Evolutionary conservation across 2,888 invertebrate genomes (phyloP), one percentile per base, ranked within the genome.

Genomic region (Ferdinandea cuprea): DNA sequence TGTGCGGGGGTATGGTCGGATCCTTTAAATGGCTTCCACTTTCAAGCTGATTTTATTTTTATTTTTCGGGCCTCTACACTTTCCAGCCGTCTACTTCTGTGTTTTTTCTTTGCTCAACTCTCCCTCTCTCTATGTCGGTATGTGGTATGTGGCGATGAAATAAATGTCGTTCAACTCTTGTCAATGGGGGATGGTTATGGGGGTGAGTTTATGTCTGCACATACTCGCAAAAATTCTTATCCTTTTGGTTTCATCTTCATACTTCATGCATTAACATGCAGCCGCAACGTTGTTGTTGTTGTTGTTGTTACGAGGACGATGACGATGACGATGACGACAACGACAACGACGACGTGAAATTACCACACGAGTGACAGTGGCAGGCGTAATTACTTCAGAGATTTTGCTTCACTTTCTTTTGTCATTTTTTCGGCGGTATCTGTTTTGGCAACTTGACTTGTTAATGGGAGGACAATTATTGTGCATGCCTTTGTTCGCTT

Each of bases 361-460:
- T 83, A 83, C 83, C 72, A 72, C 83, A 77, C 83, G 61, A 78
- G 72, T 68, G 72, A 73, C 78, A 44, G 44, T 66, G 61, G 56
- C 78, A 68, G 59, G 66, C 66, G 52, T 78, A 83, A 78, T 78
- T 78, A 83, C 83, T 78, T 66, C 71, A 59, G 65, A 21, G 65
- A 66, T 66, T 78, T 28, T 77, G 59, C 58, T 71, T 61, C 35
- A 44, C 42, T 17, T 61, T 72, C 40, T 28, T 30, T 54, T 37
- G 52, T 56, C 28, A 21, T 59, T 59, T 46, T 44, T 46, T 44
- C 30, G n/a, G 46, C 21, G 25, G 19, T 72, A 65, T 58, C 61
- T 76, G 83, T 83, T 83, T 83, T 73, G 83, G 78, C 83, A 83
- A 83, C 72, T 83, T 83, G 83, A 83, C 83, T 83, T 73, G 50